phyloP scores from a whole-genome alignment of 2,113 vertebrate genomes.

The Galemys pyrenaicus region DNA sequence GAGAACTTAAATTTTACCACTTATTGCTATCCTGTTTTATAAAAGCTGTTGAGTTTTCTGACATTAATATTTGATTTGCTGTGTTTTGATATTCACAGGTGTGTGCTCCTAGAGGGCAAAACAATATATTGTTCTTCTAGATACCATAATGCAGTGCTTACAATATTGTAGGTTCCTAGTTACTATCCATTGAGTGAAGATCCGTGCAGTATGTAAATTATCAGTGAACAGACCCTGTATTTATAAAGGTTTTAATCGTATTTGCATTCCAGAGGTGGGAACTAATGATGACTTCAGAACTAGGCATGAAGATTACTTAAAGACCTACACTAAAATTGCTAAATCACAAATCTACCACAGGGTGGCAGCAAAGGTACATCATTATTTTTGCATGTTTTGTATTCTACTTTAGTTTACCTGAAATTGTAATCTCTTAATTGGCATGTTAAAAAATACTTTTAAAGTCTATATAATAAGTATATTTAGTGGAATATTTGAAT shows the following conservation, averaged over 20 bases:
- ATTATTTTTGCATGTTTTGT: neutral
- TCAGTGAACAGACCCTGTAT: neutral
- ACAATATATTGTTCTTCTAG: neutral
- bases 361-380: conserved; percentile 69
- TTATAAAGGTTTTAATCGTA: neutral
- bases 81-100: neutral
- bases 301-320: neutral
- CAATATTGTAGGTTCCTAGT: neutral
- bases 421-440: neutral
- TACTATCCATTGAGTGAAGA: neutral
- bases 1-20: neutral
- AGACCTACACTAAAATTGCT: neutral
- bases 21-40: neutral
- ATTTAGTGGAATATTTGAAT: neutral
- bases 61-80: neutral
- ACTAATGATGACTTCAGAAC: neutral
- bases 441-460: neutral
- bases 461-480: neutral
- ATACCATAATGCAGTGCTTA: neutral
- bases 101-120: neutral
- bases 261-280: neutral
- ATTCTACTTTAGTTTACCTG: neutral
- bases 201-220: neutral
- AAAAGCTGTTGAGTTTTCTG: neutral
- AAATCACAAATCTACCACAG: neutral